phyloP scores from a whole-genome alignment of 2,888 invertebrate genomes.

The Macrosoma leucophasiata region DNA sequence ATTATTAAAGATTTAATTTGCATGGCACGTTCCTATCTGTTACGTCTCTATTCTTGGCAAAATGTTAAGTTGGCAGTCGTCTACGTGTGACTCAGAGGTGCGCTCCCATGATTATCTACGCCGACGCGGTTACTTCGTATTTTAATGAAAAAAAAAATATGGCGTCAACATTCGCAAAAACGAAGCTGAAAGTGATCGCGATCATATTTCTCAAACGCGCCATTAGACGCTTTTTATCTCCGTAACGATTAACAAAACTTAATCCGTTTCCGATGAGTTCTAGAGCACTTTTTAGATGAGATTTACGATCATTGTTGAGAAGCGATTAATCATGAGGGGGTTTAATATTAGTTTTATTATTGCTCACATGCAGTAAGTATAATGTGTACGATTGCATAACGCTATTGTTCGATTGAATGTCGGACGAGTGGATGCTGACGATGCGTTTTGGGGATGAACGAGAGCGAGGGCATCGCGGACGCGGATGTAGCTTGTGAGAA shows the following conservation, averaged over 20 bases:
- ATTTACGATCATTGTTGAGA: slow-evolving; percentile 21
- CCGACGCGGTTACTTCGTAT: slow-evolving; percentile 31
- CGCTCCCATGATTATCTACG: slow-evolving; percentile 51
- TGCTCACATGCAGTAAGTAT: slow-evolving; percentile 13
- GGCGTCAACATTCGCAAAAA: slow-evolving; percentile 28
- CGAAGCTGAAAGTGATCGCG: slow-evolving; percentile 28
- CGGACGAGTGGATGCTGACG: no score
- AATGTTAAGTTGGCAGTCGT: slow-evolving; percentile 52
- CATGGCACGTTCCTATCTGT: slow-evolving; percentile 32
- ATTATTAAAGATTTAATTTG: slow-evolving; percentile 42
- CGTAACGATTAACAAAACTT: slow-evolving; percentile 10
- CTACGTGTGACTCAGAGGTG: slow-evolving; percentile 56
- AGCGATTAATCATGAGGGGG: slow-evolving; percentile 21
- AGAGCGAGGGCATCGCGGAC: no score
- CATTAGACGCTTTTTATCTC: slow-evolving; percentile 21
- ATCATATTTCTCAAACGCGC: slow-evolving; percentile 28
- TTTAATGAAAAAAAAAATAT: slow-evolving; percentile 31
- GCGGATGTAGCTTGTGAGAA: no score
- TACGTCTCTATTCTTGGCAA: slow-evolving; percentile 40
- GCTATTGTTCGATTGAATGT: no score
- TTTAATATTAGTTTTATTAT: no score
- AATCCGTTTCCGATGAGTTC: not conserved
- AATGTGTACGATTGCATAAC: no score
- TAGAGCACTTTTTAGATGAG: no score
- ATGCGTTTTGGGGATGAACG: no score